phyloP scores from a whole-genome alignment of 1,140 invertebrate species.

The Drosophila rhopaloa region DNA sequence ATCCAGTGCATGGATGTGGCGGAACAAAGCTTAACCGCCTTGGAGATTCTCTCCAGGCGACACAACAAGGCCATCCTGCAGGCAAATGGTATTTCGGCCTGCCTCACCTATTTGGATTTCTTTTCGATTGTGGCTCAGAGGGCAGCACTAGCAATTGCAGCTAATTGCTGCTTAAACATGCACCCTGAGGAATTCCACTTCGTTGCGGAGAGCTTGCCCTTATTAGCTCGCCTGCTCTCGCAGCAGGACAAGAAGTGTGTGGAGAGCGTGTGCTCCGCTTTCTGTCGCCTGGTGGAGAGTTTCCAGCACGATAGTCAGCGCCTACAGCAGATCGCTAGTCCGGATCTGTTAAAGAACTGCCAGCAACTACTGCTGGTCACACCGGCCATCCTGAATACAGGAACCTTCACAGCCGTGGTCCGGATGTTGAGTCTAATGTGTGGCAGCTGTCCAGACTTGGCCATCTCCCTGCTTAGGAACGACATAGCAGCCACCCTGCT shows the following conservation, averaged over 20 bases:
- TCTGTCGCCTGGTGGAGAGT: slow-evolving; percentile 97
- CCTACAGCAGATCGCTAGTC: slow-evolving; percentile 97
- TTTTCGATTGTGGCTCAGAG: slow-evolving; percentile 98
- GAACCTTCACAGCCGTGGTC: slow-evolving; percentile 97
- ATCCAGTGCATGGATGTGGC: slow-evolving; percentile 99
- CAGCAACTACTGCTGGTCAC: slow-evolving; percentile 96
- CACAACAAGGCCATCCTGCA: slow-evolving; percentile 98
- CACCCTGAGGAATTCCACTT: slow-evolving; percentile 97
- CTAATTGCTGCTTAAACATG: slow-evolving; percentile 98
- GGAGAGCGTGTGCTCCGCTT: slow-evolving; percentile 98
- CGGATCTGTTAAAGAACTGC: slow-evolving; percentile 95
- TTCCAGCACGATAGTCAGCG: slow-evolving; percentile 96
- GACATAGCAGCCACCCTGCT: slow-evolving; percentile 97
- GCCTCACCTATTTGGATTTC: slow-evolving; percentile 98
- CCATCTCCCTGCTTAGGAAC: slow-evolving; percentile 94
- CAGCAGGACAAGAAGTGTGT: slow-evolving; percentile 99
- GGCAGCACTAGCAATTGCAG: slow-evolving; percentile 96
- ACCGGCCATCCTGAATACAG: slow-evolving; percentile 95
- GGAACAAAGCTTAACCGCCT: slow-evolving; percentile 97
- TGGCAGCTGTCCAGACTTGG: slow-evolving; percentile 95
- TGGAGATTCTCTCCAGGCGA: slow-evolving; percentile 98
- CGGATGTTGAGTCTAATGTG: slow-evolving; percentile 98
- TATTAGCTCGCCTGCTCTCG: slow-evolving; percentile 92
- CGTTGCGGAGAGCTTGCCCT: slow-evolving; percentile 93
- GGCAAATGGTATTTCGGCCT: slow-evolving; percentile 96